Percentiles rank a stretch among this genome's conserved stretches.
phyloP scores from a whole-genome alignment of 2,888 invertebrate species.

The Conomelus anceps region DNA sequence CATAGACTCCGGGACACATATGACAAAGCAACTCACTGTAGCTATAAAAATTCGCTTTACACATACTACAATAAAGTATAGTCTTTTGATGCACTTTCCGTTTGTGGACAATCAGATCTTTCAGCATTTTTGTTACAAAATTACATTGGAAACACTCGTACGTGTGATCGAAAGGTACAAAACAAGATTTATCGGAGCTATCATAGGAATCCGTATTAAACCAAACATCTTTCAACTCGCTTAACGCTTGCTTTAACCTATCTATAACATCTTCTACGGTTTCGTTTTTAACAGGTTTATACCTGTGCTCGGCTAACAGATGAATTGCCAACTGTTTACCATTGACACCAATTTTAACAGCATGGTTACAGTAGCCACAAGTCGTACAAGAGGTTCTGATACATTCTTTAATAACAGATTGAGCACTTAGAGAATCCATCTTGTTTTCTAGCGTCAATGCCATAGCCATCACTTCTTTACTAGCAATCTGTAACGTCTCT shows the following conservation, averaged over 20 bases:
- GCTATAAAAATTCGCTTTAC: slow-evolving; percentile 78
- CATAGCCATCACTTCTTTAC: slow-evolving; percentile 57
- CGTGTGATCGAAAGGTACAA: slow-evolving; percentile 54
- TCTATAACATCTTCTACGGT: slow-evolving; percentile 67
- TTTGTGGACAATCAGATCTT: slow-evolving; percentile 80
- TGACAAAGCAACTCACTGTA: slow-evolving; percentile 83
- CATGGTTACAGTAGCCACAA: slow-evolving; percentile 82
- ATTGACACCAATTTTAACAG: slow-evolving; percentile 75
- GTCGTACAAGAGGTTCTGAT: slow-evolving; percentile 58
- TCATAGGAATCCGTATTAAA: slow-evolving; percentile 69
- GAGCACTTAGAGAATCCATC: slow-evolving; percentile 65
- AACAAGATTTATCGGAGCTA: slow-evolving; percentile 48
- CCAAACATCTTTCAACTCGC: slow-evolving; percentile 55
- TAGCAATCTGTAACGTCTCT: slow-evolving; percentile 42
- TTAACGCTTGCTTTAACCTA: slow-evolving; percentile 52
- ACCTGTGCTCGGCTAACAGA: slow-evolving; percentile 71
- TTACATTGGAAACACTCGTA: slow-evolving; percentile 85
- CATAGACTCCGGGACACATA: slow-evolving; percentile 73
- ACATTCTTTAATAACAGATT: slow-evolving; percentile 66
- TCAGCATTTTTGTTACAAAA: slow-evolving; percentile 67
- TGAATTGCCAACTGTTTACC: slow-evolving; percentile 73
- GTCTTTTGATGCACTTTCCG: slow-evolving; percentile 80
- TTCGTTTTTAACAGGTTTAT: slow-evolving; percentile 69
- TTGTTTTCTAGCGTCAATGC: slow-evolving; percentile 68
- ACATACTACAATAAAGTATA: slow-evolving; percentile 76